A percentile compares a stretch with the other conserved stretches of the same genome.
These are phyloP conservation scores for Drosophila subobscura DNA, from an alignment of 1,140 invertebrate genomes.

Conservation along the genomic window DNA sequence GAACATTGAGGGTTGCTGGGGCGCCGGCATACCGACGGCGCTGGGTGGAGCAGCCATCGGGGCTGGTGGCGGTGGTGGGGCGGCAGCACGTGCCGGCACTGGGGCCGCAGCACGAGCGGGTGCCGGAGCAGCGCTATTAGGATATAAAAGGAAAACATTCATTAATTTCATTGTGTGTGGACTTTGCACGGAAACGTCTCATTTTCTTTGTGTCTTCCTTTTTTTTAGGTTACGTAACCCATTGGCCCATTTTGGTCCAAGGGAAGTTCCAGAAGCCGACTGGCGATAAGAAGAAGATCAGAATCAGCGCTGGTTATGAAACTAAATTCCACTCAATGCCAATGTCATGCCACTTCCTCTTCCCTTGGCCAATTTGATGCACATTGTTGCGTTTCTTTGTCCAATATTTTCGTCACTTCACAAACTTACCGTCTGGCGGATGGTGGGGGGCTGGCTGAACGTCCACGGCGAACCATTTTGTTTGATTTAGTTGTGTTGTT, in stretches of 20 bases:
- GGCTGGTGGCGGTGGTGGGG: constrained; percentile 72
- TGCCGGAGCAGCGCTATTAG: constrained; percentile 50
- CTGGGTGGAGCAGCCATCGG: constrained; percentile 70
- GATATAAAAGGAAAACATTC: constrained; percentile 6
- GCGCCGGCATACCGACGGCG: constrained; percentile 76
- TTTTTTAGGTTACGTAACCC: constrained; percentile 70
- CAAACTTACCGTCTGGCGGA: constrained; percentile 85
- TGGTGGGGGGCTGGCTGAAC: constrained; percentile 88
- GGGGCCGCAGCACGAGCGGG: constrained; percentile 47
- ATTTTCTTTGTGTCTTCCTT: constrained; percentile 26
- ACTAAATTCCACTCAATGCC: neutral
- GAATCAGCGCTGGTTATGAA: constrained; percentile 41
- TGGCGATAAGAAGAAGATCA: constrained; percentile 25
- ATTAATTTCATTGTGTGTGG: constrained; percentile 26
- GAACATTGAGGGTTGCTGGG: constrained; percentile 83
- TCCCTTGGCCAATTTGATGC: neutral
- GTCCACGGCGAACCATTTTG: constrained; percentile 90
- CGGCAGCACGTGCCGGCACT: constrained; percentile 76
- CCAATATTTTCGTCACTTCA: neutral
- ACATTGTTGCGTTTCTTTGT: constrained; percentile 6
- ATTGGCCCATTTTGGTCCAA: constrained; percentile 7
- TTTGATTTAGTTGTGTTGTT: constrained; percentile 46
- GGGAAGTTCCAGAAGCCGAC: constrained; percentile 25
- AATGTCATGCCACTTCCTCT: neutral
- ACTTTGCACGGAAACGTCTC: constrained; percentile 29